Evolutionary conservation across 2,797 vertebrate species (phyloP).

Genomic region (Erithacus rubecula): DNA sequence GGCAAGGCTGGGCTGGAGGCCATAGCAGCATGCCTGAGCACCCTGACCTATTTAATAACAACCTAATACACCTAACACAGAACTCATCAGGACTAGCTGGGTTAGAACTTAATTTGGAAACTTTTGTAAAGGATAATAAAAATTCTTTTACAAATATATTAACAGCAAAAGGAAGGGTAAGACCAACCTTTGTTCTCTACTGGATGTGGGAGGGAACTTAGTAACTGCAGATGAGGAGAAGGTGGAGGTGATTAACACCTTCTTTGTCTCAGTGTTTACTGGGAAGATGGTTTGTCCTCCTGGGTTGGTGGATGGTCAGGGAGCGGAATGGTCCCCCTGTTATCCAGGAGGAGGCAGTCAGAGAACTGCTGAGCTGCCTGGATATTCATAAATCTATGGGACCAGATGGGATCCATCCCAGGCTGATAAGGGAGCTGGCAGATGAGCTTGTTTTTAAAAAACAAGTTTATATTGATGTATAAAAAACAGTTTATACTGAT

Average conservation of each 20-base stretch:
- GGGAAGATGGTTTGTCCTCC: not conserved
- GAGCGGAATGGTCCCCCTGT: not conserved
- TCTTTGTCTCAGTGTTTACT: not conserved
- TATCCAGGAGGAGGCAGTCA: not conserved
- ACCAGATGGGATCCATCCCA: not conserved
- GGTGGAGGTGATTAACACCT: fast-evolving
- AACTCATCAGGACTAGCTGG: not conserved
- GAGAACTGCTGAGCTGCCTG: not conserved
- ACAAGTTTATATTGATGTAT: too few species aligned
- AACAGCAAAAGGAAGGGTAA: not conserved
- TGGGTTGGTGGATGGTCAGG: not conserved
- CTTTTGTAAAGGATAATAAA: not conserved
- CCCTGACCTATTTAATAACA: not conserved
- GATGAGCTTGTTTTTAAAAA: too few species aligned
- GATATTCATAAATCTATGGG: not conserved
- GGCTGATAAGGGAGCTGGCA: not conserved
- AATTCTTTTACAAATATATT: not conserved
- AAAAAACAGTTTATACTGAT: not conserved
- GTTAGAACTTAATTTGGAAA: not conserved
- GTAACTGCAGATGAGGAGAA: not conserved
- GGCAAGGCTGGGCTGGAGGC: not conserved
- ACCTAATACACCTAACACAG: not conserved
- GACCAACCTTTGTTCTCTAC: not conserved
- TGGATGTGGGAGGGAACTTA: not conserved
- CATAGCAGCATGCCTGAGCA: not conserved